Percentiles rank a stretch among this genome's conserved stretches.
phyloP scores from a whole-genome alignment of 2,888 invertebrate genomes.

The Scrobipalpa costella region DNA sequence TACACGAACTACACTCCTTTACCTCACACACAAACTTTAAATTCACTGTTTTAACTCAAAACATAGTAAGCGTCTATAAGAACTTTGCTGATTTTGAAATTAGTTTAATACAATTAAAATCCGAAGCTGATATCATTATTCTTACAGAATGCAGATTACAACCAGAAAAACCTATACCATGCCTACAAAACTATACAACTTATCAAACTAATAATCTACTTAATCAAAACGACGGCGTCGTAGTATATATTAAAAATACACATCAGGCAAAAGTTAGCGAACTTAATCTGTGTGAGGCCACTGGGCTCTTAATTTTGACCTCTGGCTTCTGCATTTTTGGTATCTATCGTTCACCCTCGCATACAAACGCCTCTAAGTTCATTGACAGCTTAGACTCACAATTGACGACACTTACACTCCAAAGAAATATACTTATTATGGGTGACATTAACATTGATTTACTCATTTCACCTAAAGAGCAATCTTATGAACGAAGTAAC shows the following conservation, averaged over 20 bases:
- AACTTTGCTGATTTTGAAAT: slow-evolving; percentile 32
- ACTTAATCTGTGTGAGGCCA: slow-evolving; percentile 30
- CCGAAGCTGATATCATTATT: slow-evolving; percentile 33
- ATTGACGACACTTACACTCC: slow-evolving; percentile 17
- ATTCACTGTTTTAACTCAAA: slow-evolving; percentile 31
- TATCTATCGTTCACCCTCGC: slow-evolving; percentile 34
- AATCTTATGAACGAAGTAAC: no score
- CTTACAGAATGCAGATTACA: slow-evolving; percentile 34
- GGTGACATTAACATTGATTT: no score
- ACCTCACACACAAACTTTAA: slow-evolving; percentile 19
- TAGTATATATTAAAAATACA: slow-evolving; percentile 28
- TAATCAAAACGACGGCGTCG: slow-evolving; percentile 34
- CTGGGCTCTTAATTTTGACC: slow-evolving; percentile 31
- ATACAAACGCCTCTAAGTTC: slow-evolving; percentile 27
- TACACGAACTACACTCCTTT: background rate
- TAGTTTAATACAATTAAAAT: slow-evolving; percentile 25
- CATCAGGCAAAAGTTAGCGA: slow-evolving; percentile 28
- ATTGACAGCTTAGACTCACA: slow-evolving; percentile 22
- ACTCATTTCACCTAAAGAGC: no score
- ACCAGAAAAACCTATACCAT: slow-evolving; percentile 28
- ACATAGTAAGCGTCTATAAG: slow-evolving; percentile 34
- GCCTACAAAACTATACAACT: slow-evolving; percentile 24
- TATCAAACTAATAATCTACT: slow-evolving; percentile 27
- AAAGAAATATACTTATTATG: no score
- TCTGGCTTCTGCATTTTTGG: slow-evolving; percentile 28